Evolutionary conservation across 2,888 invertebrate species (phyloP), one percentile per base, ranked within the genome.

Genomic region (Apamea epomidion): DNA sequence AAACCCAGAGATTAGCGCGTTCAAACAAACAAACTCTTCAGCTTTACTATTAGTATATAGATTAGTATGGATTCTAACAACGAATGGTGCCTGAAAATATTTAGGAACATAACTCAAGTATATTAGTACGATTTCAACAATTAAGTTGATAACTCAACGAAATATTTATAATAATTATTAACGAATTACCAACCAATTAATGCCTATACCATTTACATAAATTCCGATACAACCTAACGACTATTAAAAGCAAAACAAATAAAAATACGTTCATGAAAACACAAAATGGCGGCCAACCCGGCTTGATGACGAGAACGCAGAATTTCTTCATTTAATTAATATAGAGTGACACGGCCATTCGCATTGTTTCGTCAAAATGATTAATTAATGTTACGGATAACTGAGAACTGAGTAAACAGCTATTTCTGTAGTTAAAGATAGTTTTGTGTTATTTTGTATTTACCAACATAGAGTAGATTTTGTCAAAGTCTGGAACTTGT

Each of bases 281-380:
- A 32, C 62, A 82, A 87, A 37, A 87, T 87, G 86, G 84, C 84
- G 10, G 48, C 64, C 32, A 12, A 18, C 10, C 5, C 21, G 21
- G 4, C 32, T 70, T 81, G 18, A 67, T 74, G 73, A 74, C 75
- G 75, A 54, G 16, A 76, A 29, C 83, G 58, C 45, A 62, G 32
- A 81, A 76, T 65, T 79, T 73, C 65, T 69, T 79, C 54, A 51
- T 83, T 78, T 75, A 78, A 79, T 84, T 87, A 85, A 62, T 75
- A 51, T 60, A 71, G 32, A 69, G 45, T 83, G 87, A 85, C 86
- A 72, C 68, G 81, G 71, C 76, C 62, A 69, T 83, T 77, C 69
- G 68, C 70, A 76, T 79, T 83, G 86, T 87, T 74, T 83, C 73
- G 69, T 69, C 58, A 48, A 76, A 85, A 83, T 87, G 86, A 87